Evolutionary conservation across 1,140 invertebrate species (phyloP).

Genomic region (Condylostylus longicornis): DNA sequence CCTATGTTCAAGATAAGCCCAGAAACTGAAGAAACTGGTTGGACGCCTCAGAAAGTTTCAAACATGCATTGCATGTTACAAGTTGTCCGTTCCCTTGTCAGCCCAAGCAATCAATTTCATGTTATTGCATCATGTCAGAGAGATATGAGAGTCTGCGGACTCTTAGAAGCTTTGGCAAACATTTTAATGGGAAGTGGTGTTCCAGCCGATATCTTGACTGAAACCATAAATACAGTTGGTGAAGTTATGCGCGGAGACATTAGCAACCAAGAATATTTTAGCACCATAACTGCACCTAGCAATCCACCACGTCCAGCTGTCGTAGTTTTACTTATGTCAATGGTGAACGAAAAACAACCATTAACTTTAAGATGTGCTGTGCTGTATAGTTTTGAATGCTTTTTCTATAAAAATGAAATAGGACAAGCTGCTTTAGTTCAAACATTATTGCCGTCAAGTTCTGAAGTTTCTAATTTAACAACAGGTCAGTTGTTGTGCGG

Average conservation of each 20-base stretch:
- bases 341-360: conserved; percentile 97
- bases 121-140: conserved; percentile 70
- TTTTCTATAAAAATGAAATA: conserved; percentile 84
- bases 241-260: conserved; percentile 86
- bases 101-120: conserved; percentile 68
- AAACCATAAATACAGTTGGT: conserved; percentile 89
- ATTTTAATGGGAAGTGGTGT: conserved; percentile 93
- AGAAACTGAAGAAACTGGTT: conserved; percentile 58
- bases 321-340: conserved; percentile 90
- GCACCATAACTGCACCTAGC: conserved; percentile 80
- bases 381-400: conserved; percentile 94
- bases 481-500: conserved; percentile 87
- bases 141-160: conserved; percentile 67
- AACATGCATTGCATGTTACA: conserved; percentile 87
- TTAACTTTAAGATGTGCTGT: conserved; percentile 84
- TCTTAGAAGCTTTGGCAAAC: conserved; percentile 68
- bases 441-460: conserved; percentile 72
- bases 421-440: conserved; percentile 77
- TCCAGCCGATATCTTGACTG: conserved; percentile 87
- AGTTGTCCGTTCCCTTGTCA: conserved; percentile 77
- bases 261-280: conserved; percentile 84
- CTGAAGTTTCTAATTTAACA: conserved; percentile 51
- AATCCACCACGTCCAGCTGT: conserved; percentile 83
- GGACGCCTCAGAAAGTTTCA: conserved; percentile 88
- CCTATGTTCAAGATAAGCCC: conserved; percentile 71